Conservation (phyloP, 2,113 vertebrate genomes). For the Etheostoma spectabile region DNA sequence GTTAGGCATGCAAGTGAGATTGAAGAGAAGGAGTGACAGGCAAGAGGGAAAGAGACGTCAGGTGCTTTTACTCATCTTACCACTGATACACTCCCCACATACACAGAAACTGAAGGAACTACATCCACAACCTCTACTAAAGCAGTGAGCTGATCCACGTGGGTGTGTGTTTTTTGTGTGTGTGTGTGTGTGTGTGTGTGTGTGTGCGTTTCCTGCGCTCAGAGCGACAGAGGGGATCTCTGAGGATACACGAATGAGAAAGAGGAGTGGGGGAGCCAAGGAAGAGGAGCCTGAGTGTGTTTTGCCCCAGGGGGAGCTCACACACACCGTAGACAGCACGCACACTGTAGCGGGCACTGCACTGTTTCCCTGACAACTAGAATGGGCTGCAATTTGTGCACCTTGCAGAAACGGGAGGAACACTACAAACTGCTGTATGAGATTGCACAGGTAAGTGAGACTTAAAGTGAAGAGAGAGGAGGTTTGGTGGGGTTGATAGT, state of each 20-base stretch:
- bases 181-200: slow-evolving; percentile 54
- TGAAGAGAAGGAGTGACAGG: slow-evolving; percentile 59
- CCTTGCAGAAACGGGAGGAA: slow-evolving; percentile 98
- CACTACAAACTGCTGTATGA: slow-evolving; percentile 99
- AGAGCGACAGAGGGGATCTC: slow-evolving; percentile 79
- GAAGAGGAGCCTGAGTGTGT: slow-evolving; percentile 90
- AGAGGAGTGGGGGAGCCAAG: slow-evolving; percentile 88
- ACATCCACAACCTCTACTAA: slow-evolving; percentile 29
- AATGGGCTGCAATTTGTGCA: slow-evolving; percentile 99
- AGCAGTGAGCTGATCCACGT: slow-evolving; percentile 48
- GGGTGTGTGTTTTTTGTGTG: slow-evolving; percentile 81
- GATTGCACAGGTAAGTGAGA: slow-evolving; percentile 95
- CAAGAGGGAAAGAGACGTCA: slow-evolving; percentile 52
- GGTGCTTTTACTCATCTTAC: slow-evolving; percentile 53
- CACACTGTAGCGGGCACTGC: slow-evolving; percentile 69
- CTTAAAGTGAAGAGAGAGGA: neutral
- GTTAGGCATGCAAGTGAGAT: slow-evolving; percentile 69
- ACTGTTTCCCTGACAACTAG: slow-evolving; percentile 87
- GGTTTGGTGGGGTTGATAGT: neutral
- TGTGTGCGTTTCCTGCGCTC: slow-evolving; percentile 75
- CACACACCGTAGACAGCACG: slow-evolving; percentile 64
- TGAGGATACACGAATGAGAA: slow-evolving; percentile 93
- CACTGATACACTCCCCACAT: slow-evolving; percentile 40
- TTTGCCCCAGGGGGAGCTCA: slow-evolving; percentile 85
- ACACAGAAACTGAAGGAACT: slow-evolving; percentile 40